Conservation (phyloP, 1,140 invertebrate genomes). For the Leptinotarsa texana region DNA sequence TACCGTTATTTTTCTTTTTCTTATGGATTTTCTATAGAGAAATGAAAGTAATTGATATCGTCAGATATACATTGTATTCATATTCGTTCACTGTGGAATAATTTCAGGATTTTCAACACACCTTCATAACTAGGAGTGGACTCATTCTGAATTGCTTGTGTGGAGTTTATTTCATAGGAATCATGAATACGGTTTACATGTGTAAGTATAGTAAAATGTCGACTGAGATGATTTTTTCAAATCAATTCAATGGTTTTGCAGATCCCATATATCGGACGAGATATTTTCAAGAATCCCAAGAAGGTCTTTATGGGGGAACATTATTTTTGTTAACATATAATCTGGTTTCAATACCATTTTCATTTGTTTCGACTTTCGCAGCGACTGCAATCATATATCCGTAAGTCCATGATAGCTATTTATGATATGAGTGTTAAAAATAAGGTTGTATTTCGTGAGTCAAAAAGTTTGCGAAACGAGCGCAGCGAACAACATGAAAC, state of each 20-base stretch:
- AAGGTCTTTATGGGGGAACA: constrained; percentile 84
- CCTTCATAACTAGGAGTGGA: constrained; percentile 76
- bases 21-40: constrained; percentile 82
- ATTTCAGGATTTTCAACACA: constrained; percentile 68
- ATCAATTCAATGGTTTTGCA: constrained; percentile 50
- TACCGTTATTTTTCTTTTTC: constrained; percentile 78
- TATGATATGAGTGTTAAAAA: too few relatives aligned
- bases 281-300: constrained; percentile 87
- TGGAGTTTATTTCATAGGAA: constrained; percentile 77
- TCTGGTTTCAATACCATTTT: constrained; percentile 78
- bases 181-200: constrained; percentile 75
- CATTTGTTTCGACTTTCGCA: constrained; percentile 69
- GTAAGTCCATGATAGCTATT: constrained; percentile 58
- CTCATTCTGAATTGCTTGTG: constrained; percentile 81
- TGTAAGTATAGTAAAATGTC: constrained; percentile 64
- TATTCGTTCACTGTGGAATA: constrained; percentile 8
- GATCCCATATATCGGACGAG: constrained; percentile 82
- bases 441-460: too few relatives aligned
- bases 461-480: too few relatives aligned
- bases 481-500: too few relatives aligned
- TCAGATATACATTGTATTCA: not conserved
- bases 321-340: constrained; percentile 80
- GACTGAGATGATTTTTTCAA: too few relatives aligned
- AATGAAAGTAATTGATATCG: constrained; percentile 60
- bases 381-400: constrained; percentile 73